Base-by-base conservation (phyloP, 2,113 vertebrate species). In the Anguilla rostrata region DNA sequence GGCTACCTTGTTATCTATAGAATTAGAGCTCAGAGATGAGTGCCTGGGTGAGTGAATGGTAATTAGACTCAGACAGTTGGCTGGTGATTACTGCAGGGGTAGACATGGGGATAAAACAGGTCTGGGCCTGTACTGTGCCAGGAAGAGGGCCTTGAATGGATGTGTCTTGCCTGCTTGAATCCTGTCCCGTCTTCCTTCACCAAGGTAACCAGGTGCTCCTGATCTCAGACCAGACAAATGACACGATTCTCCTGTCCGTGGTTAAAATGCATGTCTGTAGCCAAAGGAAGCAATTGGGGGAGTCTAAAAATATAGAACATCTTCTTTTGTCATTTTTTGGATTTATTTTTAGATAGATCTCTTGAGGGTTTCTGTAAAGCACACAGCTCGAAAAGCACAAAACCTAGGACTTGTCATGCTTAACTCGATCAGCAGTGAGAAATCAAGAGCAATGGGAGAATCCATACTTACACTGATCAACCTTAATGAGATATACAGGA, bases 21-120 rank as follows among this genome's bases (percentile, higher is more conserved):
- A 75, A n/a, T 75, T n/a, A 34, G 71, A 75, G 71, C 71, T 75
- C 71, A 34, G 71, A 75, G 71, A 75, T 80, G 78, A 20, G 39
- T 20, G 40, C 16, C 78, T 80, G 78, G 39, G 78, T 16, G 39
- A 39, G 16, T 41, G 78, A 29, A 80, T 80, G 78, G 78, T 80
- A 80, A 80, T 80, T 80, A 80, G 40, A 80, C 39, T 40, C 18
- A 80, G 34, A 39, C 78, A 80, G 78, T 40, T 7, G n/a, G 71
- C 20, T 34, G 71, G 71, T 26, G 71, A 75, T 75, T 75, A 75
- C 71, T 75, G 71, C 26, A n/a, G 71, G 26, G 41, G 39, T 6
- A 40, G 78, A 80, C 78, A 39, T 6, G 78, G 75, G 29, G 15
- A 39, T 18, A 14, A 80, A 18, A 39, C 78, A 41, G 39, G 78